phyloP scores from a whole-genome alignment of 2,113 vertebrate genomes.

The Ptilonorhynchus violaceus region DNA sequence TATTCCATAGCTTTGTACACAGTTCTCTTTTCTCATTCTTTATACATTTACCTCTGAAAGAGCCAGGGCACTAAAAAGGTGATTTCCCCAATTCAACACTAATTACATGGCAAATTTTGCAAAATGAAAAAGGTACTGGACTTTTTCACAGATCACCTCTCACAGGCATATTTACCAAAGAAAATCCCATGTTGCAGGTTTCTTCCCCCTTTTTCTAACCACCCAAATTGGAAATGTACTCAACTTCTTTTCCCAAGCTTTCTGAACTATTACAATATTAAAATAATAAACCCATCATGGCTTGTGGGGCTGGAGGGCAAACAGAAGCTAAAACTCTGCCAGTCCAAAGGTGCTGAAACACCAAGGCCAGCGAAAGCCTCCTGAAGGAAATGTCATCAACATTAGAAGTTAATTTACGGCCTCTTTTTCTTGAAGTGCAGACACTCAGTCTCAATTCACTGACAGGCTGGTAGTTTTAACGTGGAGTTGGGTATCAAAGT shows the following conservation, averaged over 20 bases:
- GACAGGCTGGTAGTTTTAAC: constrained; percentile 33
- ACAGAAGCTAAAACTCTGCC: neutral
- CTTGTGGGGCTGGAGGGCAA: neutral
- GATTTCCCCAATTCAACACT: neutral
- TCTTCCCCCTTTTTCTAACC: neutral
- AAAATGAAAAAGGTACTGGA: neutral
- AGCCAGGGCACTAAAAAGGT: neutral
- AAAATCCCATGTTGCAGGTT: neutral
- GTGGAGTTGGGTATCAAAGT: neutral
- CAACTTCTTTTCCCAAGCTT: neutral
- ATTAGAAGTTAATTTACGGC: constrained; percentile 55
- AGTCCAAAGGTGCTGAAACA: neutral
- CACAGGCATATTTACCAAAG: neutral
- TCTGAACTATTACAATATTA: neutral
- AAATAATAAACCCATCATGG: neutral
- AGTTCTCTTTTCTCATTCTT: neutral
- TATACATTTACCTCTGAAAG: neutral
- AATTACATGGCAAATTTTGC: neutral
- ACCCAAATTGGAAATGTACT: neutral
- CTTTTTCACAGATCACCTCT: neutral
- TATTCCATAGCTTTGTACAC: neutral
- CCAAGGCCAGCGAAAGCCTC: constrained; percentile 19
- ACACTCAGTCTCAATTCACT: constrained; percentile 22
- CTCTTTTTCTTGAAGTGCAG: constrained; percentile 25
- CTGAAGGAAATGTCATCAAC: neutral